A percentile compares a stretch with the other conserved stretches of the same genome.
phyloP scores from a whole-genome alignment of 2,113 vertebrate species.

The Felis catus region DNA sequence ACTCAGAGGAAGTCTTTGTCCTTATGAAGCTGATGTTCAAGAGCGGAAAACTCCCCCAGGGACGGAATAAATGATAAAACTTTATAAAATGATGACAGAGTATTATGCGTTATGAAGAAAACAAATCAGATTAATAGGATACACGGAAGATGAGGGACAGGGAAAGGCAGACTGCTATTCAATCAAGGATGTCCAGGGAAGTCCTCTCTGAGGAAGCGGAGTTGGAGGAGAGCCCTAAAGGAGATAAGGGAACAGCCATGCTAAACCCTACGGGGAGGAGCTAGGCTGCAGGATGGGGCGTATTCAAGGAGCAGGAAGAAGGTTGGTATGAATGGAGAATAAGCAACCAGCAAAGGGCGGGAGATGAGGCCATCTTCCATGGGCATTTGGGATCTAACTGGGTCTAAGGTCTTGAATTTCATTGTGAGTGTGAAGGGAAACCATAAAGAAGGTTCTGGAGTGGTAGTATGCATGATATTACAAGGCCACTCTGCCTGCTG shows the following conservation, averaged over 20 bases:
- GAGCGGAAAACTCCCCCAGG: neutral
- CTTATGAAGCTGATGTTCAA: neutral
- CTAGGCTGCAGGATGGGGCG: accelerated
- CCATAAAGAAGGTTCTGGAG: neutral
- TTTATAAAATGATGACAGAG: neutral
- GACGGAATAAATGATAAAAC: neutral
- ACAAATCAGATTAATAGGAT: neutral
- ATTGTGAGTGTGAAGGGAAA: neutral
- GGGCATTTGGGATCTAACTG: neutral
- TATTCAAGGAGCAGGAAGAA: neutral
- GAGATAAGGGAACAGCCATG: neutral
- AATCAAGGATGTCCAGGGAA: neutral
- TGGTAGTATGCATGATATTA: neutral
- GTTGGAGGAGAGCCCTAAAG: neutral
- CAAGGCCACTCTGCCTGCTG: neutral
- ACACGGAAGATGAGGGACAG: neutral
- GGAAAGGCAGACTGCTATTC: neutral
- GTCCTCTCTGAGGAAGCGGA: neutral
- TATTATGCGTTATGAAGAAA: neutral
- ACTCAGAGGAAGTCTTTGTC: neutral
- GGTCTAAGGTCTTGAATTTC: neutral
- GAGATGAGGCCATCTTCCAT: neutral
- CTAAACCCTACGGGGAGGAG: neutral
- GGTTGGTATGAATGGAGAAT: neutral
- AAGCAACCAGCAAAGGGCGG: neutral